phyloP scores from a whole-genome alignment of 2,888 invertebrate genomes.

The Thelaira solivaga region DNA sequence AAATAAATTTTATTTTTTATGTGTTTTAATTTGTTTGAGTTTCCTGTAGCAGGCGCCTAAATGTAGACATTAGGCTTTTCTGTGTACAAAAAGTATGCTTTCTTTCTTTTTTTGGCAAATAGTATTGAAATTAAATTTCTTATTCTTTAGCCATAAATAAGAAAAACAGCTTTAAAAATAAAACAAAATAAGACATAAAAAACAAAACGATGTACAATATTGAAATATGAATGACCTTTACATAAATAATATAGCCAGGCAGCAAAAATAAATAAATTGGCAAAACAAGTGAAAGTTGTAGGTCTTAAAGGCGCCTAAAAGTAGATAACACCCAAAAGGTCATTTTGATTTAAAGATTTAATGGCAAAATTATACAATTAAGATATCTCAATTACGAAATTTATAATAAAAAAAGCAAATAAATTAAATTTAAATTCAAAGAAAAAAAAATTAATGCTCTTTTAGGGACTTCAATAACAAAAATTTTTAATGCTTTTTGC shows the following conservation, averaged over 20 bases:
- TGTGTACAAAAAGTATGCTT: constrained; percentile 25
- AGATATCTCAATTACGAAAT: no score
- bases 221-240: constrained; percentile 38
- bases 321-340: background rate
- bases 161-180: constrained; percentile 9
- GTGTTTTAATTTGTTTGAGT: constrained; percentile 8
- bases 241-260: background rate
- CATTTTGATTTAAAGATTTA: background rate
- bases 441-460: no score
- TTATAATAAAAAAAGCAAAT: no score
- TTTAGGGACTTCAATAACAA: no score
- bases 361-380: background rate
- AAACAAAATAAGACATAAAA: background rate
- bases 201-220: constrained; percentile 4
- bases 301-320: constrained; percentile 44
- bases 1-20: constrained; percentile 17
- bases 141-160: constrained; percentile 46
- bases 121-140: constrained; percentile 28
- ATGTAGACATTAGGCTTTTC: constrained; percentile 47
- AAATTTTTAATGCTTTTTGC: no score
- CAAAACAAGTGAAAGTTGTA: background rate
- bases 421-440: no score
- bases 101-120: constrained; percentile 42
- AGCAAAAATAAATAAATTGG: no score
- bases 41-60: constrained; percentile 48